Evolutionary conservation across 2,113 vertebrate genomes (phyloP).

Genomic region (Mustelus asterias): DNA sequence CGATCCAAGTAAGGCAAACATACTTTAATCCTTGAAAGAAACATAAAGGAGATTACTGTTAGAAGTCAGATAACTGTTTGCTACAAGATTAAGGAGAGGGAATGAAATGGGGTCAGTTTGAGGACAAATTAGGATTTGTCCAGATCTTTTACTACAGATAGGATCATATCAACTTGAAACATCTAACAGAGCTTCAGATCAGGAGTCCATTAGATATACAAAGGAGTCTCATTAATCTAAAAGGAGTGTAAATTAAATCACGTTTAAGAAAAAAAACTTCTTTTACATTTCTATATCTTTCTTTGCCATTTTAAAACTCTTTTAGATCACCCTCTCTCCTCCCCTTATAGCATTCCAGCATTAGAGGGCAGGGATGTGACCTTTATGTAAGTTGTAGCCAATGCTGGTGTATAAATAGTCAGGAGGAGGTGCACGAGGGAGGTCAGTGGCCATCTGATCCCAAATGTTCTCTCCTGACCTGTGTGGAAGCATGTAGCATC

Average conservation of each 20-base stretch:
- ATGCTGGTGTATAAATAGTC: neutral
- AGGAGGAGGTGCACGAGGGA: neutral
- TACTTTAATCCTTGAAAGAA: constrained; percentile 17
- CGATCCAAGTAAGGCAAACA: neutral
- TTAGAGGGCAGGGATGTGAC: neutral
- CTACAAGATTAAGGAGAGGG: neutral
- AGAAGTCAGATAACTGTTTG: neutral
- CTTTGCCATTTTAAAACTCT: neutral
- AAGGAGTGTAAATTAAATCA: constrained; percentile 16
- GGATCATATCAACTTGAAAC: constrained; percentile 6
- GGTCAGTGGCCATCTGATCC: neutral
- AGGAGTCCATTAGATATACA: neutral
- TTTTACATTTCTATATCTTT: neutral
- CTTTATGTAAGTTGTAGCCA: neutral
- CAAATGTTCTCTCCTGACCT: neutral
- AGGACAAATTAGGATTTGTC: constrained; percentile 14
- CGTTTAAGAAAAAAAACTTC: neutral
- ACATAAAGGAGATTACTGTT: neutral
- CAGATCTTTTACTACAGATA: neutral
- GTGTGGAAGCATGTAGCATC: neutral
- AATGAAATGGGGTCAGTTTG: constrained; percentile 6
- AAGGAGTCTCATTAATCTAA: neutral
- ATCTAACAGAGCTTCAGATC: constrained; percentile 24
- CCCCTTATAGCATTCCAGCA: neutral
- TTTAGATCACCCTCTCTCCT: neutral